These are phyloP conservation scores for Pteruthius melanotis DNA, from an alignment of 2,113 vertebrate species.

Conservation along the genomic window DNA sequence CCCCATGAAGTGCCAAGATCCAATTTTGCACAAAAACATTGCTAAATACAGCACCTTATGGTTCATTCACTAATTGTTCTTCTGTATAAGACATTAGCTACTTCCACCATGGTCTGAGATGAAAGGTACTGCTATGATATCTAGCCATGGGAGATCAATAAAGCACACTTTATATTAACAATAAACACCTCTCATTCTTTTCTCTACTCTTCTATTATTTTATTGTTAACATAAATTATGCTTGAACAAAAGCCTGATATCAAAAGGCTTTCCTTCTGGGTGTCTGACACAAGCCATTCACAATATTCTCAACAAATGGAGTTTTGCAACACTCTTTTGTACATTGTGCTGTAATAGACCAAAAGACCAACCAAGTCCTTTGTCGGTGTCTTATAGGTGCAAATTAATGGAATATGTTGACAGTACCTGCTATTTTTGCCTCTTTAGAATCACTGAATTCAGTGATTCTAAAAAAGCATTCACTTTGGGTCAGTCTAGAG, in stretches of 20 bases:
- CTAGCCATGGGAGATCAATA: neutral
- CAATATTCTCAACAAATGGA: neutral
- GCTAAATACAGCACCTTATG: neutral
- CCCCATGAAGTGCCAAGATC: neutral
- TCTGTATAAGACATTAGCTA: neutral
- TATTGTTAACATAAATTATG: neutral
- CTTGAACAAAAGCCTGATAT: neutral
- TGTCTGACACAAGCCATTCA: neutral
- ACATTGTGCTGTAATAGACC: neutral
- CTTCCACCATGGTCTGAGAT: neutral
- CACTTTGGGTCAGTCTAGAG: neutral
- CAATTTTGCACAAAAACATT: neutral
- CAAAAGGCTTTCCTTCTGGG: neutral
- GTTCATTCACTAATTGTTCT: neutral
- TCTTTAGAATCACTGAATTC: neutral
- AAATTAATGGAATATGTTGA: neutral
- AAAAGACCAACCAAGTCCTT: neutral
- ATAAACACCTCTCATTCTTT: neutral
- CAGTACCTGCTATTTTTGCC: neutral
- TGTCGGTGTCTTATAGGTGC: neutral
- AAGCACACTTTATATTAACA: neutral
- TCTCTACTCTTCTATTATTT: neutral
- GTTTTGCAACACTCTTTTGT: neutral
- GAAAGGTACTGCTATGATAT: neutral
- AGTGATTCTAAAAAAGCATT: neutral